phyloP scores from a whole-genome alignment of 2,113 vertebrate species.

The Plecturocebus donacophilus region DNA sequence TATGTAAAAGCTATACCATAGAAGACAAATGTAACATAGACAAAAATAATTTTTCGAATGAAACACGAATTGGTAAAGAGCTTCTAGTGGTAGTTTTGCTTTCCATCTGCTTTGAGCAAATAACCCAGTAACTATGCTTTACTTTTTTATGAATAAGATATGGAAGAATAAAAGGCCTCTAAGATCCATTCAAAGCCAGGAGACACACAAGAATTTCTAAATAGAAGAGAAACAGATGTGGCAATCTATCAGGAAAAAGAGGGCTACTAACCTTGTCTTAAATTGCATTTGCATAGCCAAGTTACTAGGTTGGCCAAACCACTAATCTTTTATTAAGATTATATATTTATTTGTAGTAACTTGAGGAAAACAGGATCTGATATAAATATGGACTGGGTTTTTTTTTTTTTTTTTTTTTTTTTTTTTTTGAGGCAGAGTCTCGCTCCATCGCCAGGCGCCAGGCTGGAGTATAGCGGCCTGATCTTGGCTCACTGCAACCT shows the following conservation, averaged over 20 bases:
- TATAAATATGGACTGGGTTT: not conserved
- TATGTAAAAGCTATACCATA: not conserved
- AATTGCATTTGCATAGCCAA: not conserved
- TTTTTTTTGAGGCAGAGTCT: too few species aligned
- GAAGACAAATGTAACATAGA: not conserved
- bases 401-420: too few species aligned
- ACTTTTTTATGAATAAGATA: not conserved
- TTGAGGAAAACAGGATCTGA: not conserved
- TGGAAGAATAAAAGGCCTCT: not conserved
- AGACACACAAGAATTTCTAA: not conserved
- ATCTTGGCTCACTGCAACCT: too few species aligned
- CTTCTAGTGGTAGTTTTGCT: not conserved
- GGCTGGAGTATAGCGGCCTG: too few species aligned
- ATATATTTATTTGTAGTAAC: not conserved
- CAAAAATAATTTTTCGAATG: not conserved
- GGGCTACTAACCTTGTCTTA: not conserved
- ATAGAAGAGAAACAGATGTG: not conserved
- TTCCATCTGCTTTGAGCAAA: not conserved
- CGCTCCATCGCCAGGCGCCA: too few species aligned
- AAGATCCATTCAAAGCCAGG: not conserved
- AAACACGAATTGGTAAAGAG: not conserved
- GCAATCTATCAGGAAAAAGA: not conserved
- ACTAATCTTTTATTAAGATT: not conserved
- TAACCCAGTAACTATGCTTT: not conserved
- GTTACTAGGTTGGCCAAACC: not conserved